Evolutionary conservation across 2,888 invertebrate genomes (phyloP), one percentile per base, ranked within the genome.

Genomic region (Diplolepis rosae): DNA sequence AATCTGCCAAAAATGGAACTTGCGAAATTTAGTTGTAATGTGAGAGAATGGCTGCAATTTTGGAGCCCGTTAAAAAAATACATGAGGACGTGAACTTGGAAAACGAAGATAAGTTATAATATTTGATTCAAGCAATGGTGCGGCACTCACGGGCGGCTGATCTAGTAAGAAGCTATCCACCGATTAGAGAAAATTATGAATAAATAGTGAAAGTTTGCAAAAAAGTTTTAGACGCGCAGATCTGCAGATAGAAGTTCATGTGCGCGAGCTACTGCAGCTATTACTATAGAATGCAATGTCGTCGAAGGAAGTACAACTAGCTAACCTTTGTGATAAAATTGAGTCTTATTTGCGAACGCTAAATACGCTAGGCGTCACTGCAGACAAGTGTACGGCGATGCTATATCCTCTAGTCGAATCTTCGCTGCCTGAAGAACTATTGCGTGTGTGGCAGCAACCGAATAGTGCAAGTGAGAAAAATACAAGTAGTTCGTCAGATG

Each of bases 21-120:
- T 1, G 56, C 51, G 13, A 79, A 78, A 66, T 83, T 80, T 69
- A 70, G 54, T 65, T 80, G 81, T 13, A 71, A 78, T 15, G 45
- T 79, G 1, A 66, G 66, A 45, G 76, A 81, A 5, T 83, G 82
- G 81, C 51, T 82, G 24, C 66, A 69, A 2, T 84, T 83, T 66
- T 83, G 81, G 80, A 72, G 76, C 4, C 79, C 80, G 13, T 82
- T 54, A 65, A 74, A 28, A 80, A 79, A 39, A 80, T 82, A 13
- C 69, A 83, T 65, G 79, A 80, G 11, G 80, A 80, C 48, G 68
- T 32, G 28, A 56, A 69, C 0, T 28, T 77, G 13, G 3, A 48
- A 39, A 28, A 66, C 7, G 76, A 78, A 30, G 75, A 79, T 48
- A 81, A 82, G 68, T 82, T 84, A 45, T 76, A 80, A 13, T 81